Evolutionary conservation across 2,797 vertebrate species (phyloP).

Genomic region (Cebuella pygmaea): DNA sequence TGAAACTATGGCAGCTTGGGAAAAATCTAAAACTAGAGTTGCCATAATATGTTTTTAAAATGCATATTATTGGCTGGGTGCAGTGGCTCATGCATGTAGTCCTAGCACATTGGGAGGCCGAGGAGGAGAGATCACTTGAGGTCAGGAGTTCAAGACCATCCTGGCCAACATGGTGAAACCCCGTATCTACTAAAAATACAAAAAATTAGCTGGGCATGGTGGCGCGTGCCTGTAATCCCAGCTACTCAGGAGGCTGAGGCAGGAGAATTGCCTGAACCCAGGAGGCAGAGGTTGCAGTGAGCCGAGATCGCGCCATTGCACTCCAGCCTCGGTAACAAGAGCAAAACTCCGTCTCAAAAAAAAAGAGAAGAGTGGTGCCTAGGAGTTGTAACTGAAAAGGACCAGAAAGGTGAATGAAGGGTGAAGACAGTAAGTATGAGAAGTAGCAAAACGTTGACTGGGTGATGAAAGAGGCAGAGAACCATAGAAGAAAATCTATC

Average conservation of each 20-base stretch:
- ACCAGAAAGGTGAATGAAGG: neutral
- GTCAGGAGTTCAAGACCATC: neutral
- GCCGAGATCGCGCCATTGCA: too few species aligned
- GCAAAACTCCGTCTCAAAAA: too few species aligned
- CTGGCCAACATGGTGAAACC: neutral
- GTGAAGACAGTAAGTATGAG: neutral
- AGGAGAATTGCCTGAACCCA: too few species aligned
- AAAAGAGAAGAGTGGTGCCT: too few species aligned
- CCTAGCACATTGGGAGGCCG: neutral
- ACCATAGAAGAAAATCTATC: neutral
- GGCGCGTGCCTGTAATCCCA: too few species aligned
- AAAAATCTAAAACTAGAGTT: conserved; percentile 35
- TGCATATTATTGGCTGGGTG: neutral
- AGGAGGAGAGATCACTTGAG: neutral
- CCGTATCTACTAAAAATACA: neutral
- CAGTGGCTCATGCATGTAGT: neutral
- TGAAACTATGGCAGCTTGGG: neutral
- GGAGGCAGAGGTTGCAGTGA: too few species aligned
- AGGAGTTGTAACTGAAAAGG: neutral
- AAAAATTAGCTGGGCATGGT: too few species aligned
- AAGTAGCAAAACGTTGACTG: neutral
- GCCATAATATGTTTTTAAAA: neutral
- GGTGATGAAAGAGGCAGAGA: neutral
- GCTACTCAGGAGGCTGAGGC: too few species aligned
- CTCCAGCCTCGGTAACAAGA: too few species aligned